These are phyloP conservation scores for Samia ricini DNA, from an alignment of 1,140 invertebrate genomes.

Conservation along the genomic window DNA sequence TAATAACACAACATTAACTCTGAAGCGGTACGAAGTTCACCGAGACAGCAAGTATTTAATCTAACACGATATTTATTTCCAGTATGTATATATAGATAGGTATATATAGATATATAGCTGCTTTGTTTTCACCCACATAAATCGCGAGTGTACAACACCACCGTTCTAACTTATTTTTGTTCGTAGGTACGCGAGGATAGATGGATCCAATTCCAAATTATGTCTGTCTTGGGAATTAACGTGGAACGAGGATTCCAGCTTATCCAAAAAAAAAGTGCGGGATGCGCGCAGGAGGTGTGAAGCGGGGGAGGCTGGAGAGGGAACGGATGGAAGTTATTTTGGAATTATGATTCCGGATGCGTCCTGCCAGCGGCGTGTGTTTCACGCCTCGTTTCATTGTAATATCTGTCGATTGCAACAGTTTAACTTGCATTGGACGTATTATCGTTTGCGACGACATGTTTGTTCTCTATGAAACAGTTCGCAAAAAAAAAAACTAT, in stretches of 20 bases:
- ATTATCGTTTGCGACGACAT: constrained; percentile 42
- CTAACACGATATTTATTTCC: background rate
- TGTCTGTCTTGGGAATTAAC: constrained; percentile 79
- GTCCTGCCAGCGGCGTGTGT: constrained; percentile 62
- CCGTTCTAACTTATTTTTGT: constrained; percentile 71
- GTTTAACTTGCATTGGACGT: constrained; percentile 50
- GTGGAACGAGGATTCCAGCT: constrained; percentile 72
- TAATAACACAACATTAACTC: too few species aligned
- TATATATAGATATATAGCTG: constrained; percentile 20
- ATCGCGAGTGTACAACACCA: constrained; percentile 43
- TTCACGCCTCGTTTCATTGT: constrained; percentile 73
- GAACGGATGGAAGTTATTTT: constrained; percentile 70
- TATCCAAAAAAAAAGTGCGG: constrained; percentile 67
- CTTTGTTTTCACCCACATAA: constrained; percentile 64
- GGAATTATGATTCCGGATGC: constrained; percentile 77
- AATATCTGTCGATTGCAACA: constrained; percentile 66
- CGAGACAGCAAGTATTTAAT: too few species aligned
- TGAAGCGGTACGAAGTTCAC: too few species aligned
- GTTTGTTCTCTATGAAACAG: constrained; percentile 28
- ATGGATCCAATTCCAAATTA: constrained; percentile 80
- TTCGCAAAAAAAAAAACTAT: background rate
- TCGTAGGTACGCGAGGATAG: constrained; percentile 68
- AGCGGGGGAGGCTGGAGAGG: constrained; percentile 34
- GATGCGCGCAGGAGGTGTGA: constrained; percentile 34
- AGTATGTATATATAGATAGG: constrained; percentile 7